Evolutionary conservation across 2,888 invertebrate species (phyloP).

Genomic region (Nowickia ferox): DNA sequence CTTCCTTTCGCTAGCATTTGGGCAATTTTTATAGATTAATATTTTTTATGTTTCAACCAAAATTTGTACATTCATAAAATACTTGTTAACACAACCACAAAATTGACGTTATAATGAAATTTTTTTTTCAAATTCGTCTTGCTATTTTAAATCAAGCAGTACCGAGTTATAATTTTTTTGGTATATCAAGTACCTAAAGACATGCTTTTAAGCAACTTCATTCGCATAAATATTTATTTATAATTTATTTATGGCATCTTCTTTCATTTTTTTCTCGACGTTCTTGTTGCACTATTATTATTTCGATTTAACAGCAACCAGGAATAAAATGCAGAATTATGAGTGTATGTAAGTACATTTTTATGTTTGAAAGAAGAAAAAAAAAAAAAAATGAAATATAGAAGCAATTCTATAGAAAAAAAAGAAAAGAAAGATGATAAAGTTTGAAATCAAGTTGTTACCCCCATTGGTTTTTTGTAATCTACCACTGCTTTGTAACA

Average conservation of each 20-base stretch:
- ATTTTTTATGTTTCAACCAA: no score
- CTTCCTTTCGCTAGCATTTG: no score
- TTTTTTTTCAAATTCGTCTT: not conserved
- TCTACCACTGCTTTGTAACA: slow-evolving; percentile 70
- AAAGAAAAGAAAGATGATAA: slow-evolving; percentile 51
- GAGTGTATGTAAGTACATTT: slow-evolving; percentile 41
- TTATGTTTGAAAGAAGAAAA: slow-evolving; percentile 23
- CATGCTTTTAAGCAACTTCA: slow-evolving; percentile 12
- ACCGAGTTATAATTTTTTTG: no score
- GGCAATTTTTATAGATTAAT: no score
- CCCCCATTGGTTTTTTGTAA: slow-evolving; percentile 69
- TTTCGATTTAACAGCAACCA: slow-evolving; percentile 42
- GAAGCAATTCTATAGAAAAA: slow-evolving; percentile 53
- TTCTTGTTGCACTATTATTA: slow-evolving; percentile 30
- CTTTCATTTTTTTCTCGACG: slow-evolving; percentile 3
- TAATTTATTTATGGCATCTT: slow-evolving; percentile 67
- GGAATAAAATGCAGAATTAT: slow-evolving; percentile 38
- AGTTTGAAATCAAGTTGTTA: slow-evolving; percentile 72
- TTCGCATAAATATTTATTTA: slow-evolving; percentile 65
- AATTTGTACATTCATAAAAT: no score
- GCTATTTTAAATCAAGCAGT: not conserved
- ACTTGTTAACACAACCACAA: no score
- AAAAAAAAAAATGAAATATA: slow-evolving; percentile 52
- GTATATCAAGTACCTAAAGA: slow-evolving; percentile 4
- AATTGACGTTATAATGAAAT: not conserved